Evolutionary conservation across 2,888 invertebrate species (phyloP).

Genomic region (Blastobasis lacticolella): DNA sequence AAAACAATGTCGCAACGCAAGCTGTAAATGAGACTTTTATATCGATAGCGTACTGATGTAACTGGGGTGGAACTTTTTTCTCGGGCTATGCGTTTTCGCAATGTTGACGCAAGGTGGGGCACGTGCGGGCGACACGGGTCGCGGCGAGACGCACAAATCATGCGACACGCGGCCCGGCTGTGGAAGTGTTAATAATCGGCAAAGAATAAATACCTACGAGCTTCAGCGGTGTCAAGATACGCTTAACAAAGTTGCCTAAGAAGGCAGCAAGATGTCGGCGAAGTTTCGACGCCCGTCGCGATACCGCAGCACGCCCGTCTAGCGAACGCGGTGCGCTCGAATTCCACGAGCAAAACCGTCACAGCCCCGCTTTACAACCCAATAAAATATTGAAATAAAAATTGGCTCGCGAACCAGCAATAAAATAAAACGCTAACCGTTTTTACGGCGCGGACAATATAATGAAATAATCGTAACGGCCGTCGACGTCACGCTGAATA

Average conservation of each 20-base stretch:
- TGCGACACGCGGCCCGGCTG: slow-evolving; percentile 35
- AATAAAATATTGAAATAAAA: slow-evolving; percentile 72
- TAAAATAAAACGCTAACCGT: slow-evolving; percentile 71
- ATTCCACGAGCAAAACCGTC: slow-evolving; percentile 40
- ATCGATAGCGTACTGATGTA: no score
- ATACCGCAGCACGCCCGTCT: background rate
- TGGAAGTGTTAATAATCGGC: no score
- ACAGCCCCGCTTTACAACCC: slow-evolving; percentile 56
- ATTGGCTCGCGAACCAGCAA: slow-evolving; percentile 54
- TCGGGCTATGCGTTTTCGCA: background rate
- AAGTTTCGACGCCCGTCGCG: no score
- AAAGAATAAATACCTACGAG: no score
- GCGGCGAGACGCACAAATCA: slow-evolving; percentile 60
- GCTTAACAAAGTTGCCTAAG: no score
- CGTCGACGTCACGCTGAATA: slow-evolving; percentile 66
- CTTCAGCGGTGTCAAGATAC: no score
- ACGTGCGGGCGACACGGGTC: slow-evolving; percentile 55
- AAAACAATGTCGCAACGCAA: no score
- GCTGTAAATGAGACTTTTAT: no score
- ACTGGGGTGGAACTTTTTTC: no score
- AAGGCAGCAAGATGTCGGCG: no score
- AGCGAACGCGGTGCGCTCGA: slow-evolving; percentile 30
- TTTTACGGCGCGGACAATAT: slow-evolving; percentile 72
- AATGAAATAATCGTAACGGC: slow-evolving; percentile 74
- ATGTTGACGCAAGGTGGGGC: slow-evolving; percentile 31